Conservation (phyloP, 2,888 invertebrate genomes). For the Quadroppia sp. region DNA sequence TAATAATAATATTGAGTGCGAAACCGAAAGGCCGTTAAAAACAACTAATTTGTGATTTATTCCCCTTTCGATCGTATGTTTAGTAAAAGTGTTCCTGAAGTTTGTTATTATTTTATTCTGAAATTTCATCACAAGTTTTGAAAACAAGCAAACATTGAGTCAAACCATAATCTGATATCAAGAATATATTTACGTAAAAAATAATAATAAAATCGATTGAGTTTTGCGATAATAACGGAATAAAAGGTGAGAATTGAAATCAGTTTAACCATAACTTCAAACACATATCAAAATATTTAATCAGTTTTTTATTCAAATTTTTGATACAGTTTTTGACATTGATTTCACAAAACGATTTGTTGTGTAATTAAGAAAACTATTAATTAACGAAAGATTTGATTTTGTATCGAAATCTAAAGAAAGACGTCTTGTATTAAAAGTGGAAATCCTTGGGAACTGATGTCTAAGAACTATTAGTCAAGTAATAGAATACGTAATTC, state of each 20-base stretch:
- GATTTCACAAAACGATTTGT: background rate
- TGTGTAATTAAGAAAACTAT: background rate
- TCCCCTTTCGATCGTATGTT: background rate
- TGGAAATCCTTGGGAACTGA: constrained; percentile 22
- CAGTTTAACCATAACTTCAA: too few species aligned
- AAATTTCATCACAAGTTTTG: background rate
- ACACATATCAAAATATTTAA: too few species aligned
- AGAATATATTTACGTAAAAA: too few species aligned
- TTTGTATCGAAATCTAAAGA: background rate
- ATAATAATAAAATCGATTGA: too few species aligned
- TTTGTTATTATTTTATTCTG: background rate
- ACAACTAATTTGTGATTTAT: constrained; percentile 29
- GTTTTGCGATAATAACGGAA: too few species aligned
- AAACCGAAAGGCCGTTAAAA: background rate
- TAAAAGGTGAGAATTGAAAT: too few species aligned
- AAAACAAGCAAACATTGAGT: background rate
- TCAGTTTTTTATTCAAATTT: background rate
- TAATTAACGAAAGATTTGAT: background rate
- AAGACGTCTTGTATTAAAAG: background rate
- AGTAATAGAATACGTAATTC: constrained; percentile 4
- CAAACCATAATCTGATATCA: background rate
- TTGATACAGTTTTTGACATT: background rate
- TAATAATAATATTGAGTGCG: constrained; percentile 24
- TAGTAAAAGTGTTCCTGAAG: background rate
- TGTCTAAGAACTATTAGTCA: background rate